A percentile compares a stretch with the other conserved stretches of the same genome.
phyloP scores from a whole-genome alignment of 2,113 vertebrate genomes.

The Hydrolagus affinis region DNA sequence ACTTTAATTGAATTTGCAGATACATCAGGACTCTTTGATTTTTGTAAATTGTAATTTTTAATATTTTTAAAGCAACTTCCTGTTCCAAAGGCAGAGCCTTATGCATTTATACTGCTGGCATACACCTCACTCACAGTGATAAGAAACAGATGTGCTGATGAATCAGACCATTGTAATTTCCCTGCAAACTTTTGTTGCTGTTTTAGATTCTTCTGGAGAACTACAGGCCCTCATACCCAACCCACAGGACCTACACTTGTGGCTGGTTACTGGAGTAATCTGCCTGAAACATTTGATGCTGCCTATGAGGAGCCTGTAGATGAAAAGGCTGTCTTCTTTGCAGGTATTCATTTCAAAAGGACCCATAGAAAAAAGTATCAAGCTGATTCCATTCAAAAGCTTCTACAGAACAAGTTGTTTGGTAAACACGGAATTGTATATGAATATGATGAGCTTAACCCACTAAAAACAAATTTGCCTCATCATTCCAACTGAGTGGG shows the following conservation, averaged over 20 bases:
- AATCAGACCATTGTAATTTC: conserved; percentile 66
- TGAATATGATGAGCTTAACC: too few relatives aligned
- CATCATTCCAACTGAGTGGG: background rate
- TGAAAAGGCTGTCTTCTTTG: conserved; percentile 86
- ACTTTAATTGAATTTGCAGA: background rate
- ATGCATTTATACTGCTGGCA: conserved; percentile 57
- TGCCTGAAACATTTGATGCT: conserved; percentile 84
- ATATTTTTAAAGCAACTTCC: background rate
- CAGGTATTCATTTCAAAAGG: conserved; percentile 61
- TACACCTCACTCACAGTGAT: conserved; percentile 47
- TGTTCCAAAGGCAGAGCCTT: conserved; percentile 54
- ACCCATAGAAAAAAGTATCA: background rate
- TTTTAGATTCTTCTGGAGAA: conserved; percentile 87
- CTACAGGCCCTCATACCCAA: conserved; percentile 68
- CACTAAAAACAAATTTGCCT: background rate
- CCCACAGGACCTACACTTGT: conserved; percentile 80
- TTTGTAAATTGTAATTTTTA: background rate
- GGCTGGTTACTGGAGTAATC: conserved; percentile 89
- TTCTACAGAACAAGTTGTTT: background rate
- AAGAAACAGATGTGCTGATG: conserved; percentile 67
- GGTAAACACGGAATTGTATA: background rate
- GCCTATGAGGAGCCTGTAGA: conserved; percentile 86
- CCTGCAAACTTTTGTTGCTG: conserved; percentile 36
- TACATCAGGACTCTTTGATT: background rate
- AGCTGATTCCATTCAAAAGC: background rate